phyloP scores from a whole-genome alignment of 2,888 invertebrate genomes.

The Andricus quercusramuli region DNA sequence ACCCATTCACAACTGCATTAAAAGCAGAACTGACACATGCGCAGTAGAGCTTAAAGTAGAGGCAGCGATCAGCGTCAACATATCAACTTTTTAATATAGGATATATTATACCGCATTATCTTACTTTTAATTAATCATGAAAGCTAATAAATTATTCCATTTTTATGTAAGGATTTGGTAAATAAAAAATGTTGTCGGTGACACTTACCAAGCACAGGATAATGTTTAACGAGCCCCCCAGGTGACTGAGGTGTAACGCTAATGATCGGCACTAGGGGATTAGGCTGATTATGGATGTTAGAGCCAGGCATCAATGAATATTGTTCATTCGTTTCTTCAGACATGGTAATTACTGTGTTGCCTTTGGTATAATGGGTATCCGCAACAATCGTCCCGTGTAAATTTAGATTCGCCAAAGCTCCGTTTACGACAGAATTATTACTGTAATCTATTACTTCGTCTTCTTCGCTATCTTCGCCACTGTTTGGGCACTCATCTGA shows the following conservation, averaged over 20 bases:
- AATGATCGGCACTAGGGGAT: constrained; percentile 87
- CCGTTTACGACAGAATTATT: constrained; percentile 67
- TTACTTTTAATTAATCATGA: too few species aligned
- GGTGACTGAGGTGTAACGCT: constrained; percentile 94
- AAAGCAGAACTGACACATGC: too few species aligned
- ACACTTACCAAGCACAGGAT: constrained; percentile 81
- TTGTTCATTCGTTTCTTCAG: constrained; percentile 55
- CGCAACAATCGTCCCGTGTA: constrained; percentile 64
- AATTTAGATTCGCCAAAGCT: constrained; percentile 63
- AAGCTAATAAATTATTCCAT: too few species aligned
- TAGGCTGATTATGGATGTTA: constrained; percentile 64
- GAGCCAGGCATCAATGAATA: constrained; percentile 45
- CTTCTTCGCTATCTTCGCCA: constrained; percentile 88
- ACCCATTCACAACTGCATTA: too few species aligned
- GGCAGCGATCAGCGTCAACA: too few species aligned
- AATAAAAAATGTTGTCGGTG: neutral
- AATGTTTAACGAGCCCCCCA: constrained; percentile 84
- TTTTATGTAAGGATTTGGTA: too few species aligned
- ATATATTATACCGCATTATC: too few species aligned
- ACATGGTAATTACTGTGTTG: constrained; percentile 67
- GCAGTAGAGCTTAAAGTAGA: too few species aligned
- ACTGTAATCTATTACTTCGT: constrained; percentile 88
- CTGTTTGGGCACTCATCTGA: constrained; percentile 86
- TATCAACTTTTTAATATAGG: too few species aligned
- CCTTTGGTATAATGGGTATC: constrained; percentile 73